Evolutionary conservation across 2,888 invertebrate genomes (phyloP).

Genomic region (Amphiduros pacificus): DNA sequence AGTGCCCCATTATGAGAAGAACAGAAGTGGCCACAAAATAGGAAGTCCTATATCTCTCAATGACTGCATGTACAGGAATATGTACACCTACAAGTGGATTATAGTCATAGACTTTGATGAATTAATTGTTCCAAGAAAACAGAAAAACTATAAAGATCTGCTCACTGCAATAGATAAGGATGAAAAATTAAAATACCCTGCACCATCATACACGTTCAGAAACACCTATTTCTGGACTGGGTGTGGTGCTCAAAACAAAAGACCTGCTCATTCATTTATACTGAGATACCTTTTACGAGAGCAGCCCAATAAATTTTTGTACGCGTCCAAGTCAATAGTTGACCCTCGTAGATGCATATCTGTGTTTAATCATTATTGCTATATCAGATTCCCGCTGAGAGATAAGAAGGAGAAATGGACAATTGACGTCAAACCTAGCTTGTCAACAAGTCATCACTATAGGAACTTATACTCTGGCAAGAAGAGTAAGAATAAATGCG

Average conservation of each 20-base stretch:
- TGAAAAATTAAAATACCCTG: background rate
- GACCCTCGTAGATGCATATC: slow-evolving; percentile 24
- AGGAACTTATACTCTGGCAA: slow-evolving; percentile 18
- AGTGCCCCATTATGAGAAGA: background rate
- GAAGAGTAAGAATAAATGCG: slow-evolving; percentile 6
- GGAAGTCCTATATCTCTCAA: slow-evolving; percentile 19
- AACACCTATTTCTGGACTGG: slow-evolving; percentile 26
- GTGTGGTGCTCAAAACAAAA: background rate
- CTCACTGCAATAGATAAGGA: background rate
- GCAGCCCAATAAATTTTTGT: slow-evolving; percentile 9
- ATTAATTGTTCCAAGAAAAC: slow-evolving; percentile 23
- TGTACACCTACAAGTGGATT: slow-evolving; percentile 23
- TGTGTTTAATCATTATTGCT: slow-evolving; percentile 33
- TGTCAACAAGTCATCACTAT: slow-evolving; percentile 30
- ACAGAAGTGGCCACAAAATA: slow-evolving; percentile 3
- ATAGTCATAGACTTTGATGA: slow-evolving; percentile 28
- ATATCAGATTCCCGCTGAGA: slow-evolving; percentile 5
- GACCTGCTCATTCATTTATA: background rate
- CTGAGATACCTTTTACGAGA: background rate
- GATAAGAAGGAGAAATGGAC: background rate
- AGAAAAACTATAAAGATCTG: background rate
- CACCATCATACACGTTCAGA: slow-evolving; percentile 9
- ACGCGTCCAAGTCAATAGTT: slow-evolving; percentile 23
- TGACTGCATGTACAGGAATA: slow-evolving; percentile 30
- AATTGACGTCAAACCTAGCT: slow-evolving; percentile 5